Evolutionary conservation across 2,797 vertebrate species (phyloP).

Genomic region (Characodon lateralis): DNA sequence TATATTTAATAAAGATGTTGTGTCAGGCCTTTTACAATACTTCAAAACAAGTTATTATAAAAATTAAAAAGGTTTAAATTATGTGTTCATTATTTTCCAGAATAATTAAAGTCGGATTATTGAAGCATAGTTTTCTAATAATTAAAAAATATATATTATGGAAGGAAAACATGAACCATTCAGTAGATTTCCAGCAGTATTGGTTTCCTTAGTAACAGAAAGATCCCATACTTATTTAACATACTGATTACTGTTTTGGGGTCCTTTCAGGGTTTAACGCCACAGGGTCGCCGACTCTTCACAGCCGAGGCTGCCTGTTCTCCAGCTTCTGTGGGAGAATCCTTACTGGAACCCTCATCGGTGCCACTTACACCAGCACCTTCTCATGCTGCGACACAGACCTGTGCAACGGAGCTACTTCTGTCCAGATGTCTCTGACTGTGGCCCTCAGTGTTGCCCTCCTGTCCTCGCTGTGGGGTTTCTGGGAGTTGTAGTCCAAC

Average conservation of each 20-base stretch:
- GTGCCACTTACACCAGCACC: conserved; percentile 11
- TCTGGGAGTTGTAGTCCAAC: conserved; percentile 25
- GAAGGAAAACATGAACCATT: not conserved
- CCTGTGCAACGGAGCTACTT: conserved; percentile 61
- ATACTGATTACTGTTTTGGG: not conserved
- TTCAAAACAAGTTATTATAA: too few species aligned
- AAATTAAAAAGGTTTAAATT: too few species aligned
- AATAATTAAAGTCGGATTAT: too few species aligned
- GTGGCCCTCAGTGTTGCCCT: conserved; percentile 37
- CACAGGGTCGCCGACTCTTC: not conserved
- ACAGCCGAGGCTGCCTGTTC: conserved; percentile 59
- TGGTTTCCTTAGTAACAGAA: not conserved
- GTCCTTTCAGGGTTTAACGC: conserved; percentile 45
- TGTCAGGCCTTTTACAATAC: too few species aligned
- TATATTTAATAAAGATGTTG: too few species aligned
- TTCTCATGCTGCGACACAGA: conserved; percentile 53
- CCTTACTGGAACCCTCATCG: conserved; percentile 7
- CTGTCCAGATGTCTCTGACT: conserved; percentile 49
- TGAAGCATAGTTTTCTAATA: too few species aligned
- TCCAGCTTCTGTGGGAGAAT: conserved; percentile 34
- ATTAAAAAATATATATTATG: too few species aligned
- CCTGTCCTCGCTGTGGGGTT: conserved; percentile 51
- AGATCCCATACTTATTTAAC: not conserved
- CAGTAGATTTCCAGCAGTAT: not conserved
- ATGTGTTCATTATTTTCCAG: too few species aligned